Percentiles rank a stretch among this genome's conserved stretches.
Evolutionary conservation across 2,888 invertebrate species (phyloP).

Genomic region (Atherix ibis): DNA sequence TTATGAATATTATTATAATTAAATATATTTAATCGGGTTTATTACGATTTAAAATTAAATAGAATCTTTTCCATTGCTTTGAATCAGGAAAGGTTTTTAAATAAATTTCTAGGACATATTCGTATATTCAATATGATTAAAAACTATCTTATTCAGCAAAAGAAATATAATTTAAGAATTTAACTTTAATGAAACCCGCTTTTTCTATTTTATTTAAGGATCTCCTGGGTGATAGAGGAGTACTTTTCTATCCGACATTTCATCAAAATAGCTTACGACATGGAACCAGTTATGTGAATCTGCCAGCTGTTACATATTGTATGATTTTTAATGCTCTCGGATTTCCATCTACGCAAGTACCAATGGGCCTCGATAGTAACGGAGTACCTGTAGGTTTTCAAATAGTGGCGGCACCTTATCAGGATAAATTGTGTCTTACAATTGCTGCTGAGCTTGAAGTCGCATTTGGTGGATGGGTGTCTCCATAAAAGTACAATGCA

Average conservation of each 20-base stretch:
- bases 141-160: too few relatives aligned
- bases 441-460: slow-evolving; percentile 63
- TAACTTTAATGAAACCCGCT: too few relatives aligned
- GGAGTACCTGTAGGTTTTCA: slow-evolving; percentile 64
- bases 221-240: slow-evolving; percentile 50
- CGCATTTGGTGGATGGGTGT: slow-evolving; percentile 69
- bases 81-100: too few relatives aligned
- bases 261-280: slow-evolving; percentile 48
- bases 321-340: slow-evolving; percentile 56
- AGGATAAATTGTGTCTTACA: slow-evolving; percentile 65
- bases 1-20: background rate
- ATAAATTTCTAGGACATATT: too few relatives aligned
- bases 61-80: too few relatives aligned
- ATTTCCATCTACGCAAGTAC: slow-evolving; percentile 59
- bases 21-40: background rate
- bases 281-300: slow-evolving; percentile 41
- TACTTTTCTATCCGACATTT: slow-evolving; percentile 58
- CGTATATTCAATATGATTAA: too few relatives aligned
- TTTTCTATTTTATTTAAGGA: slow-evolving; percentile 25
- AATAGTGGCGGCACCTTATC: slow-evolving; percentile 55
- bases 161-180: too few relatives aligned
- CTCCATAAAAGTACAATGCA: slow-evolving; percentile 27
- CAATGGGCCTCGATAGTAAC: slow-evolving; percentile 43
- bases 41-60: too few relatives aligned
- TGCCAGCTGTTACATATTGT: slow-evolving; percentile 44